Evolutionary conservation across 2,888 invertebrate genomes (phyloP), one percentile per base, ranked within the genome.

Genomic region (Heteromurus nitidus): DNA sequence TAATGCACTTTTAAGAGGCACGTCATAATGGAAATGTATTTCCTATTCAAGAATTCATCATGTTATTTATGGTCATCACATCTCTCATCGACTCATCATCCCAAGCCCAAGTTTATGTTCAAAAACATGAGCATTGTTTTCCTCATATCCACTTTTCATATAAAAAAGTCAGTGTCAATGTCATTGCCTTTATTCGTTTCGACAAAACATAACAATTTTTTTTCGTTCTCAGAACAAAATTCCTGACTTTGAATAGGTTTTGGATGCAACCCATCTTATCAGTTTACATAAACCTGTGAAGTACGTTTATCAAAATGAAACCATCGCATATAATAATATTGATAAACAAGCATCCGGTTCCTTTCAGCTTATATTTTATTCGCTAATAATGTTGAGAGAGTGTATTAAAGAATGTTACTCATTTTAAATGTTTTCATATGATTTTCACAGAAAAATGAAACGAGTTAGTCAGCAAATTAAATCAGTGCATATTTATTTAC

Each of bases 41-140:
- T 77, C 69, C 76, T 77, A 77, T 77, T 77, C 69, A 77, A 69
- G 69, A 77, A n/a, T n/a, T 77, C 75, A 67, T 67, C 76, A 69
- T 47, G 68, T 77, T 77, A 77, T 69, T 77, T 77, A 77, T 77
- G 76, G 69, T 69, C 69, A 69, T 77, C 69, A 20, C 76, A 69
- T 68, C 68, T 26, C 28, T n/a, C 75, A 28, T 20, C 31, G 76
- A 77, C 36, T 77, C 69, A 77, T 31, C 69, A 69, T 62, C 31
- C n/a, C 22, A 64, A 7, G 16, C 16, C 7, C 55, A 74, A 47
- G 62, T 50, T 72, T 28, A 31, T 58, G 20, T 26, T 67, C 44
- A 55, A 75, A 47, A 67, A 75, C 67, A 58, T 22, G 22, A n/a
- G 31, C 42, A 75, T 75, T 75, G 67, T 75, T 67, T 67, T 64